Percentiles rank a stretch among this genome's conserved stretches.
These are phyloP conservation scores for Labeo calbasu DNA, from an alignment of 2,797 vertebrate species.

Conservation along the genomic window DNA sequence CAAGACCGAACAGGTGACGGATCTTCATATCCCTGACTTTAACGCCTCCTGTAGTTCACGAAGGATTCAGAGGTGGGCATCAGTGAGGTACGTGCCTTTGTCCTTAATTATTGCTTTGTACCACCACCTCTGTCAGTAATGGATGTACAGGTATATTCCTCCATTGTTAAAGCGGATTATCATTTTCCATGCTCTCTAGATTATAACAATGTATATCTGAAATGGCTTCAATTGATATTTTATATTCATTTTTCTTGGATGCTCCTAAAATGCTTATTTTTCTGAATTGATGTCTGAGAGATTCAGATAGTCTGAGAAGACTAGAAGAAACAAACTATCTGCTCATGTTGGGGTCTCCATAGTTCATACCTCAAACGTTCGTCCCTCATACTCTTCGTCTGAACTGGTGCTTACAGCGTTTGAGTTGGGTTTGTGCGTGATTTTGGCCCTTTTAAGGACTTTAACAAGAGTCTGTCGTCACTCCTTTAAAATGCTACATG, in stretches of 20 bases:
- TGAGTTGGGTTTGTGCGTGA: not conserved
- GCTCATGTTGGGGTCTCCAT: not conserved
- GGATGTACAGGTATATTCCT: constrained; percentile 27
- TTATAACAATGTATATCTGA: not conserved
- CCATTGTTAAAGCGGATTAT: not conserved
- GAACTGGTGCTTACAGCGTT: not conserved
- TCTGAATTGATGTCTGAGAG: not conserved
- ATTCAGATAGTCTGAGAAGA: not conserved
- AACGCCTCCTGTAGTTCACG: not conserved
- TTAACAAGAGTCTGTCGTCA: constrained; percentile 11
- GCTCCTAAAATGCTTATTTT: not conserved
- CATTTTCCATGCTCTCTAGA: not conserved
- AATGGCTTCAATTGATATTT: not conserved
- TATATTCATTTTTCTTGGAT: not conserved
- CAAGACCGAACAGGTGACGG: constrained; percentile 59
- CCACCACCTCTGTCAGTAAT: constrained; percentile 62
- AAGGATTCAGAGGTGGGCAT: constrained; percentile 8
- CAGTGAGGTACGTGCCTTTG: constrained; percentile 44
- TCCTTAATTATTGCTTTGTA: constrained; percentile 40
- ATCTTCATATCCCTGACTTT: constrained; percentile 43
- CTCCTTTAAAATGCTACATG: constrained; percentile 56
- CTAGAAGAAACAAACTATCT: no score
- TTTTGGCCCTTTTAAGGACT: constrained; percentile 32
- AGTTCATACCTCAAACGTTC: not conserved
- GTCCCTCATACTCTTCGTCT: not conserved